Evolutionary conservation across 2,113 vertebrate species (phyloP), one percentile per base, ranked within the genome.

Genomic region (Danionella cerebrum): DNA sequence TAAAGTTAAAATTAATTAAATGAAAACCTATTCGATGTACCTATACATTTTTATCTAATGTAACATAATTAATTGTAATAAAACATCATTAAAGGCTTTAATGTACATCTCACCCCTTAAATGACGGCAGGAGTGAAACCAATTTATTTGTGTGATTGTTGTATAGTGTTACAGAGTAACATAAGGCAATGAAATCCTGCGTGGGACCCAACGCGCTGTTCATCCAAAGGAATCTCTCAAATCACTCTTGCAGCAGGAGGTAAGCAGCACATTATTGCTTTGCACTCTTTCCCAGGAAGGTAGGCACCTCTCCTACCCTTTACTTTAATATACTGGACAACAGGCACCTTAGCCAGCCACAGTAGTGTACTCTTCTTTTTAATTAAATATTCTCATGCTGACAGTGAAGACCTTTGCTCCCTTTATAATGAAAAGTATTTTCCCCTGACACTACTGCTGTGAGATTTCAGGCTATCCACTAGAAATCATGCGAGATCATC

Each of bases 211-310:
- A 77, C 55, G 58, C 62, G 74, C 36, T 4, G 48, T 57, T 19
- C 68, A 59, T 66, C 75, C 62, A 63, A 76, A 78, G 79, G 78
- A 76, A 83, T 83, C 76, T 78, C 54, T 71, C 76, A 77, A 80
- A 88, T 86, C 82, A 81, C 66, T 33, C 16, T 65, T 76, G 44
- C 84, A 77, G 84, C 82, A 77, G 85, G 79, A 79, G 83, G 76
- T 73, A 76, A 71, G 29, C 52, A 42, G 55, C 77, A 77, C 76
- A 81, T 84, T 81, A 82, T 79, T 68, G 76, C 59, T 67, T 72
- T 72, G 65, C 67, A 68, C 71, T 68, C 33, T 67, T 84, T 84
- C 79, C 72, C 75, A 71, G 76, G 76, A 75, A 81, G 52, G 81
- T 79, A 73, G 78, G 80, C 76, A 75, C 76, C 54, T 67, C 75